Percentiles rank a stretch among this genome's conserved stretches.
These are phyloP conservation scores for Echinops telfairi DNA, from an alignment of 2,113 vertebrate species.

Conservation along the genomic window DNA sequence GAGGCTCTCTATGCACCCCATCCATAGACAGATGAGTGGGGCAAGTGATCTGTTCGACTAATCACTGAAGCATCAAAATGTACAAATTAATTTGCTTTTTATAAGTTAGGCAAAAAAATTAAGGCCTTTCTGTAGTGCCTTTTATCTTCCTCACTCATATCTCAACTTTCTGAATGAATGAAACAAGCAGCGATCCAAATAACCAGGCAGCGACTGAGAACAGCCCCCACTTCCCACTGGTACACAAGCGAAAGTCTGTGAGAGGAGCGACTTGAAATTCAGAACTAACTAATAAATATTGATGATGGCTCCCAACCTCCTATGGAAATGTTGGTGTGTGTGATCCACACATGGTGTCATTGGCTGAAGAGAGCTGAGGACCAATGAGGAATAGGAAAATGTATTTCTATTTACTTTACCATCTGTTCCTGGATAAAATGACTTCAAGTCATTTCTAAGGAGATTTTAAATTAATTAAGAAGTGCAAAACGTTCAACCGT, in stretches of 20 bases:
- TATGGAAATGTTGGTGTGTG: neutral
- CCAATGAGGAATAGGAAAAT: neutral
- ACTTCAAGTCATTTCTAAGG: neutral
- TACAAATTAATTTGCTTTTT: neutral
- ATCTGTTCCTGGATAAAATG: neutral
- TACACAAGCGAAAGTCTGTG: neutral
- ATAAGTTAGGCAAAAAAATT: neutral
- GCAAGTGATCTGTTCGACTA: neutral
- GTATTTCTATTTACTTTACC: slow-evolving; percentile 26
- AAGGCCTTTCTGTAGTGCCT: neutral
- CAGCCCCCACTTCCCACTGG: neutral
- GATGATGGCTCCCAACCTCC: neutral
- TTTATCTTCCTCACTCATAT: neutral
- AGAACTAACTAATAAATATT: neutral
- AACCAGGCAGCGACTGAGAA: neutral
- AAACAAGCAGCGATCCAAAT: neutral
- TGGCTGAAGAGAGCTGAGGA: neutral
- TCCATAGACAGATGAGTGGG: neutral
- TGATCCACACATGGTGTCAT: neutral
- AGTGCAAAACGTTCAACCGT: neutral
- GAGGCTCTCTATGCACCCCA: too few relatives aligned
- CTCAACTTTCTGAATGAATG: neutral
- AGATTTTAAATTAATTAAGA: neutral
- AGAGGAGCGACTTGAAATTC: neutral
- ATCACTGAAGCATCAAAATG: neutral